Base-by-base conservation (phyloP, 2,888 invertebrate species). In the Margaritifera margaritifera region DNA sequence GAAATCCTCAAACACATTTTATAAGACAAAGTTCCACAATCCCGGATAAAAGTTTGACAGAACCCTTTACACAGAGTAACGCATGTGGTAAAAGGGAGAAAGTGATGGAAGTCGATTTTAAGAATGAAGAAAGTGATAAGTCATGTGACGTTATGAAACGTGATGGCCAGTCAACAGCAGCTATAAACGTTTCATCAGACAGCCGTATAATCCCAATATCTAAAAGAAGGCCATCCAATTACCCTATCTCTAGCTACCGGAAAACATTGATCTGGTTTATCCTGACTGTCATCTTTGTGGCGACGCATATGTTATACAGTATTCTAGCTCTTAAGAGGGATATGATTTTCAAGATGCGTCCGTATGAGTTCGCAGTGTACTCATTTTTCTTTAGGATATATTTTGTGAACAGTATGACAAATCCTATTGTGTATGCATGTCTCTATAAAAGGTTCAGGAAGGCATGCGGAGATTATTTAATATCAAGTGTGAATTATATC, bases 231-330 rank as follows among this genome's bases (percentile, higher is more conserved):
- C 42, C 11, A 8, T 42, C 42, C 42, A 42, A 42, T 11, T 42
- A 42, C 11, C 42, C 42, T 42, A 42, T 42, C 42, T 42, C 42
- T 42, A 42, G 42, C 42, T 42, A 42, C 11, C 42, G 42, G 42
- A 42, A 75, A 55, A 75, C 75, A 20, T 54, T 69, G 51, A 75
- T 72, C 65, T 75, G 75, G 75, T 64, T 75, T 61, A 65, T 75
- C 15, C 53, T 75, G 64, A 75, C 75, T 51, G n/a, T 75, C 18
- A 51, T 75, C 5, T 75, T 75, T 56, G 55, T 75, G n/a, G 19
- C 64, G 4, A 72, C 75, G 20, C 69, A 66, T 51, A 25, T 71
- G 4, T 52, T 75, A n/a, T 57, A 75, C 22, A 60, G 69, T 6
- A 67, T 66, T 50, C 53, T 75, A 24, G 64, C 69, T 2, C 69